Base-by-base conservation (phyloP, 2,888 invertebrate species). In the Morpho helenor region DNA sequence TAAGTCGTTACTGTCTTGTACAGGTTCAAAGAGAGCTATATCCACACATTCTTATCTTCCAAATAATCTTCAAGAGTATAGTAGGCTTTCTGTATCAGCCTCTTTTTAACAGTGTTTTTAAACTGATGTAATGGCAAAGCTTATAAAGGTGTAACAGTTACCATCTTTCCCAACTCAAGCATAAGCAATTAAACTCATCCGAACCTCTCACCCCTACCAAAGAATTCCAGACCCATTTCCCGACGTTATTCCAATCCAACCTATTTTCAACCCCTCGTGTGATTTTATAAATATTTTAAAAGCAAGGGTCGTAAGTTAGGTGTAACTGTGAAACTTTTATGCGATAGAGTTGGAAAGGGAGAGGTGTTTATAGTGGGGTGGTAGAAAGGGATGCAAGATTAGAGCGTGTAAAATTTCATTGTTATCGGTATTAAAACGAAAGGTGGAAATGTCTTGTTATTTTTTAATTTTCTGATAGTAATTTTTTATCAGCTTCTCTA, bases 231-330 rank as follows among this genome's bases (percentile, higher is more conserved):
- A 46, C 41, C 39, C 45, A 22, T 8, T 54, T 42, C 46, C 43
- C 46, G 16, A 50, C 31, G 44, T 41, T 55, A 59, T 59, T 52
- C 44, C 42, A 0, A 57, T 39, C 44, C 59, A 48, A 53, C 60
- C 54, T 56, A 44, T 23, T 57, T 53, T 41, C 45, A 47, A 46
- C 41, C 53, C 45, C 53, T 16, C 52, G 31, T 42, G 47, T 57
- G 16, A 52, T 65, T 57, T 62, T 61, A 62, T 69, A 64, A 68
- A 70, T 68, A 68, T 64, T 68, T 67, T 64, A 68, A 65, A 66
- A 67, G 67, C 67, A 64, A 46, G 49, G 49, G 42, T 23, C 56
- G 60, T 49, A 60, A 60, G 56, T 57, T 62, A 57, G 50, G 52
- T 48, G 56, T 46, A 50, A 59, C 57, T 49, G 56, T 64, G 61